Conservation (phyloP, 2,888 invertebrate species). For the Parnassius mnemosyne region DNA sequence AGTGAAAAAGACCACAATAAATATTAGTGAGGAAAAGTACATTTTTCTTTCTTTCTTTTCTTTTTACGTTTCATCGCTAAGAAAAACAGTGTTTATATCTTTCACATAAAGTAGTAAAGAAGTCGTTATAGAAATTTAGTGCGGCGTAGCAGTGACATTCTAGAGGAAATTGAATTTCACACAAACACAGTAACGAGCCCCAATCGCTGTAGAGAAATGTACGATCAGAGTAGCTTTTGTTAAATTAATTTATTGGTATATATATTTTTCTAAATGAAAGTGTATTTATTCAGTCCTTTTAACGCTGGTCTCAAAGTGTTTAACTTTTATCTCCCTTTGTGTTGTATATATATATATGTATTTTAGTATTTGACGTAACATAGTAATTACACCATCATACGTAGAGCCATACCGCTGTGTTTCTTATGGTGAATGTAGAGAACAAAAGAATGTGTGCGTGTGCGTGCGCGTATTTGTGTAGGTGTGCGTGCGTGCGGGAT, state of each 20-base stretch:
- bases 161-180: conserved; percentile 19
- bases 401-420: no score
- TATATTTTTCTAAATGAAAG: background rate
- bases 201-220: conserved; percentile 3
- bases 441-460: no score
- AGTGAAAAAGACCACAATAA: no score
- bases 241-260: conserved; percentile 6
- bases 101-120: conserved; percentile 15
- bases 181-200: conserved; percentile 13
- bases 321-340: background rate
- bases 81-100: conserved; percentile 14
- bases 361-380: no score
- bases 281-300: background rate
- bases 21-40: no score
- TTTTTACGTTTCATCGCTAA: no score
- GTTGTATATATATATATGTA: no score
- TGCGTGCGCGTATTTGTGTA: no score
- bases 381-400: no score
- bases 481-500: no score
- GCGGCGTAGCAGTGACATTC: conserved; percentile 13
- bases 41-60: no score
- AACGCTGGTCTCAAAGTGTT: background rate
- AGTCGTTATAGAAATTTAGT: conserved; percentile 17
- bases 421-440: no score
- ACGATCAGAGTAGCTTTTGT: background rate